Conservation (phyloP, 1,140 invertebrate genomes). For the Helicoverpa armigera region DNA sequence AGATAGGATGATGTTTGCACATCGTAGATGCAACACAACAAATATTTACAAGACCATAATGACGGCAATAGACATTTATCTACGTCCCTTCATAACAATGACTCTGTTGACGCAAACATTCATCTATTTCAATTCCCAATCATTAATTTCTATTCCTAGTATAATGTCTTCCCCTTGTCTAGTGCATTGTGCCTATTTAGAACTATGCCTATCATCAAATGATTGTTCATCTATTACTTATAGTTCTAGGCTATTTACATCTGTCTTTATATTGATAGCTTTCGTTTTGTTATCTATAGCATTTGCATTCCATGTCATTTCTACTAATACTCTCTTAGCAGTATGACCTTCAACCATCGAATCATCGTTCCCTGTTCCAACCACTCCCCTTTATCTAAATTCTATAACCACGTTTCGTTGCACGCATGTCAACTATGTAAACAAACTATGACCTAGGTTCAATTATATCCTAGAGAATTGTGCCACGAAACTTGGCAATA, state of each 20-base stretch:
- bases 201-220: neutral
- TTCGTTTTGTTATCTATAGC: neutral
- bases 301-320: neutral
- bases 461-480: constrained; percentile 35
- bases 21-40: constrained; percentile 3
- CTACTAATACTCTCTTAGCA: neutral
- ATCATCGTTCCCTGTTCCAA: neutral
- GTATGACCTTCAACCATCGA: neutral
- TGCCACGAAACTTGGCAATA: constrained; percentile 35
- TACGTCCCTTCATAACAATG: constrained; percentile 21
- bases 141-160: neutral
- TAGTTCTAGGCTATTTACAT: neutral
- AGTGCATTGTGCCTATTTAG: neutral
- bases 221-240: neutral
- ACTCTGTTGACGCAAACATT: constrained; percentile 20
- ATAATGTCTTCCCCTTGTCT: constrained; percentile 2
- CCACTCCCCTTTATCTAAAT: neutral
- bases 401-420: neutral
- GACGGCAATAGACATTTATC: neutral
- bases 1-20: neutral
- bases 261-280: neutral
- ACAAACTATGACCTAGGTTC: constrained; percentile 47
- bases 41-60: constrained; percentile 1
- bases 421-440: constrained; percentile 19
- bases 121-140: constrained; percentile 30